phyloP scores from a whole-genome alignment of 2,113 vertebrate genomes.

The Xenopus borealis region DNA sequence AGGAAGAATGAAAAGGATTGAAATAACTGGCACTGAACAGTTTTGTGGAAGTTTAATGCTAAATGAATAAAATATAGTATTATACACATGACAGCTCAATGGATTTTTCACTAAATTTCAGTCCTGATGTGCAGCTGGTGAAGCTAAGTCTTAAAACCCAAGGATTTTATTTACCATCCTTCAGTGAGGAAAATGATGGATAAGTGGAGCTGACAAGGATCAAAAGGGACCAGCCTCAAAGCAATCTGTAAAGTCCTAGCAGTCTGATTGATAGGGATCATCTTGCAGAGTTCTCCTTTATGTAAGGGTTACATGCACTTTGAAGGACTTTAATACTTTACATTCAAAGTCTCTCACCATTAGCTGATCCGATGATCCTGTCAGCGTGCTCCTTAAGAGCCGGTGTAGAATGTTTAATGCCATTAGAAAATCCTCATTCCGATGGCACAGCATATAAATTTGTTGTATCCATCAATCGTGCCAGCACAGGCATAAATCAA shows the following conservation, averaged over 20 bases:
- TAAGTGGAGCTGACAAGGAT: constrained; percentile 23
- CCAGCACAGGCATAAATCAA: no score
- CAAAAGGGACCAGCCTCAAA: constrained; percentile 4
- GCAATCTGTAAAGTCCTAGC: constrained; percentile 1
- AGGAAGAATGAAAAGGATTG: not conserved
- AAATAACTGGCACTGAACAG: constrained; percentile 14
- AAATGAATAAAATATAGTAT: constrained; percentile 14
- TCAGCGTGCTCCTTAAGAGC: constrained; percentile 5
- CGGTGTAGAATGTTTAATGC: not conserved
- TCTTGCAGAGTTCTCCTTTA: not conserved
- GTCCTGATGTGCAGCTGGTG: constrained; percentile 18
- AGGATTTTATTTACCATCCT: constrained; percentile 24
- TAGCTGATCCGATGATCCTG: constrained; percentile 16
- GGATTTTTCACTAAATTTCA: constrained; percentile 34
- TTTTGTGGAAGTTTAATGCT: constrained; percentile 1
- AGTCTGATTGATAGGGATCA: constrained; percentile 3
- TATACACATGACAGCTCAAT: constrained; percentile 17
- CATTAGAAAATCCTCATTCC: constrained; percentile 5
- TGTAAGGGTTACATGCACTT: not conserved
- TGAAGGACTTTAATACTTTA: constrained; percentile 12
- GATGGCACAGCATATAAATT: no score
- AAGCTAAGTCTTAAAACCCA: constrained; percentile 24
- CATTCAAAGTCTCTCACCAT: not conserved
- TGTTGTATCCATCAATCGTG: no score
- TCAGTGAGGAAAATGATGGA: constrained; percentile 30